phyloP scores from a whole-genome alignment of 2,113 vertebrate species.

The Tachycineta bicolor region DNA sequence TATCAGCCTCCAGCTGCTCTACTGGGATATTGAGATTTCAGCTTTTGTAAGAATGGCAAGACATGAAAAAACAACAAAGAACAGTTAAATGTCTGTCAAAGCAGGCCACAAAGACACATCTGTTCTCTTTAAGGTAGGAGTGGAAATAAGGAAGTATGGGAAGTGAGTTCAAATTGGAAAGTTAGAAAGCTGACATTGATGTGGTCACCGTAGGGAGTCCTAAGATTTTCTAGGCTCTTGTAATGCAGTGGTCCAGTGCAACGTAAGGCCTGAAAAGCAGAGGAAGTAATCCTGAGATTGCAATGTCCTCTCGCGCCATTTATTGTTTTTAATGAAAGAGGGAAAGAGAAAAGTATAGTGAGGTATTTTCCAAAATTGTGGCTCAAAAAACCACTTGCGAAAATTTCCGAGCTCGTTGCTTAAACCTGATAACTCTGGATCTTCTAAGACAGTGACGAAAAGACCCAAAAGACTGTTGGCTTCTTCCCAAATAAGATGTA shows the following conservation, averaged over 20 bases:
- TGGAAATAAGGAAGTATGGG: not conserved
- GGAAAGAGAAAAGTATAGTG: not conserved
- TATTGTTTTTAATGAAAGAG: not conserved
- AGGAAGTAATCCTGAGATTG: slow-evolving; percentile 20
- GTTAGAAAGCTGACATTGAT: slow-evolving; percentile 38
- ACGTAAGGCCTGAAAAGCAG: not conserved
- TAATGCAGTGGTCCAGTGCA: not conserved
- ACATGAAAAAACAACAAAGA: not conserved
- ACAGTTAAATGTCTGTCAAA: not conserved
- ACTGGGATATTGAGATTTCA: not conserved
- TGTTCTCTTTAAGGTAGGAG: not conserved
- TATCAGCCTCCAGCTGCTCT: not conserved
- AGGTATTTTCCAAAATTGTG: slow-evolving; percentile 24
- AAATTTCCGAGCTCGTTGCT: not conserved
- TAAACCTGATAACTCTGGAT: not conserved
- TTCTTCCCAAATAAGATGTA: not conserved
- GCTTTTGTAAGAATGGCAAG: not conserved
- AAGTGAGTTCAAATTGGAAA: slow-evolving; percentile 42
- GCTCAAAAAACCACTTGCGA: not conserved
- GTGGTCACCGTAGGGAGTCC: not conserved
- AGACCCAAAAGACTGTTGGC: not conserved
- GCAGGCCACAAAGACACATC: not conserved
- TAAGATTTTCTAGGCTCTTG: not conserved
- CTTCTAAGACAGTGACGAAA: not conserved
- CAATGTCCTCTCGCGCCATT: not conserved